Conservation (phyloP, 2,797 vertebrate genomes). For the Etheostoma nigrum region DNA sequence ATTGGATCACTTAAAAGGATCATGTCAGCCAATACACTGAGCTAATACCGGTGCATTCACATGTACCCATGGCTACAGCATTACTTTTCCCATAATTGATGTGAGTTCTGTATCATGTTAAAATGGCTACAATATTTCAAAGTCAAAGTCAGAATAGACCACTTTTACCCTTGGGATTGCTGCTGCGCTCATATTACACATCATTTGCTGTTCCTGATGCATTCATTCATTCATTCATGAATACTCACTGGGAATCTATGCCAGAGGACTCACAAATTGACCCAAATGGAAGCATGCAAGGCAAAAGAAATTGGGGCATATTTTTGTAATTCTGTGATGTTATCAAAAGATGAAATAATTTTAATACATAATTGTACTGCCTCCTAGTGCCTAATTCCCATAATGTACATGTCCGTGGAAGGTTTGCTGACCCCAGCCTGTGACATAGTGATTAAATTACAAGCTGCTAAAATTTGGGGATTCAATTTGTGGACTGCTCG, state of each 20-base stretch:
- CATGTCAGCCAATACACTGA: constrained; percentile 1
- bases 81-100: constrained; percentile 12
- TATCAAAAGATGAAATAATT: not conserved
- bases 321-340: constrained; percentile 2
- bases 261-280: not conserved
- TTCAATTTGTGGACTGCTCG: not conserved
- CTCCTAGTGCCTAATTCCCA: not conserved
- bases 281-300: not conserved
- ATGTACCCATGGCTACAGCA: not conserved
- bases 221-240: constrained; percentile 1
- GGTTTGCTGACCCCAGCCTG: not conserved
- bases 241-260: not conserved
- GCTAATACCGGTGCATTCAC: not conserved
- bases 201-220: constrained; percentile 2
- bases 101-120: not conserved
- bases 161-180: not conserved
- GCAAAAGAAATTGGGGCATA: not conserved
- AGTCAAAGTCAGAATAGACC: constrained; percentile 7
- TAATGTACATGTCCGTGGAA: constrained; percentile 1
- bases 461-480: not conserved
- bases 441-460: not conserved
- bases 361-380: not conserved
- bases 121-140: constrained; percentile 21
- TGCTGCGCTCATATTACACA: not conserved
- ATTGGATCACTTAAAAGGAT: constrained; percentile 16